Conservation (phyloP, 2,113 vertebrate genomes). For the Oceanodroma tethys region DNA sequence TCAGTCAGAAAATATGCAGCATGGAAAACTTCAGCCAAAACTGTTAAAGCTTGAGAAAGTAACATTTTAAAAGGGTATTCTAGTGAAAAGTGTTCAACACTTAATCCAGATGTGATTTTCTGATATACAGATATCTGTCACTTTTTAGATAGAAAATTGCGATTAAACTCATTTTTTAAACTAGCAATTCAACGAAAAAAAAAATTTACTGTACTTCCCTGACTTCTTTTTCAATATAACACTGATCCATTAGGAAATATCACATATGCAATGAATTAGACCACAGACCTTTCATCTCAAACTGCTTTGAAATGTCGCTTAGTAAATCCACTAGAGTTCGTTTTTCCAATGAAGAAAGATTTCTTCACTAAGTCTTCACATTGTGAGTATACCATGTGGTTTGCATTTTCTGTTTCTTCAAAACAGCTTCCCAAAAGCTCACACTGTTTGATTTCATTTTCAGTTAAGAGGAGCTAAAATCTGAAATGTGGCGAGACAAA, state of each 20-base stretch:
- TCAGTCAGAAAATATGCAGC: background rate
- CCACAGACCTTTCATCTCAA: slow-evolving; percentile 36
- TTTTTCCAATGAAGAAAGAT: slow-evolving; percentile 25
- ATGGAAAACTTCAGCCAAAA: background rate
- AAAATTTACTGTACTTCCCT: background rate
- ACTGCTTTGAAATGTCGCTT: slow-evolving; percentile 40
- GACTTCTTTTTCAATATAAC: background rate
- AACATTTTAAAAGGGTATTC: background rate
- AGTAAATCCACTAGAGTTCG: background rate
- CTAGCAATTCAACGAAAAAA: background rate
- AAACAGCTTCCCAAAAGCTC: background rate
- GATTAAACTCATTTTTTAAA: background rate
- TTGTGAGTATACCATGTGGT: background rate
- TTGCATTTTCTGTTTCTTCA: slow-evolving; percentile 22
- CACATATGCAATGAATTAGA: slow-evolving; percentile 54
- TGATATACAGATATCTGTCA: background rate
- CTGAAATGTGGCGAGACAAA: background rate
- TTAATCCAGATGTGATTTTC: background rate
- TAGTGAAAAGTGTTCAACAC: background rate
- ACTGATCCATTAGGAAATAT: slow-evolving; percentile 18
- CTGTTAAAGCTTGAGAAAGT: background rate
- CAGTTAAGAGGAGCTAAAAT: background rate
- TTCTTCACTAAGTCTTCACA: background rate
- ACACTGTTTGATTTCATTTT: background rate
- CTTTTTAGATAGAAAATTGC: background rate